Base-by-base conservation (phyloP, 2,113 vertebrate species). In the Sphaerodactylus townsendi region DNA sequence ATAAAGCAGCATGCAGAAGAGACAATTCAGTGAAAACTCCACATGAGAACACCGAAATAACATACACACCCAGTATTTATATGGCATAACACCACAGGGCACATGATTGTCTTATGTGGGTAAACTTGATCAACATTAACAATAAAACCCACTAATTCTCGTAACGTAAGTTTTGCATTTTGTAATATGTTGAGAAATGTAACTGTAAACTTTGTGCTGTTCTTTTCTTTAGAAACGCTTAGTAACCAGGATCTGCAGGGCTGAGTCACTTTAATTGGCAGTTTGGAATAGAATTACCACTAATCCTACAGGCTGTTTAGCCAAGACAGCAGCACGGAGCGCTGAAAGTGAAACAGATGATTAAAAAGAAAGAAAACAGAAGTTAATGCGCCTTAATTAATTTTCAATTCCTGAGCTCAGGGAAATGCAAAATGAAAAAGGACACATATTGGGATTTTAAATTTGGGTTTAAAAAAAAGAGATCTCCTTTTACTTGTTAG, bases 401-500 rank as follows among this genome's bases (percentile, higher is more conserved):
- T 79, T 74, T 66, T 69, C 70, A 28, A 30, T 87, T 79, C 75
- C 77, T 72, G 59, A 73, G 35, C 53, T 46, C 39, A 65, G 77
- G 44, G 70, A 87, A 79, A 66, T 56, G 46, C 46, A 73, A 78
- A 76, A 77, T 79, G 53, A 78, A 74, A 65, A 79, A 79, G 68
- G 37, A 65, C 56, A 46, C 10, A 2, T 17, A 56, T 44, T 73
- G 59, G 17, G 74, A 39, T 56, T 66, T 82, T 72, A 53, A 71
- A 86, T 65, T 78, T 56, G 76, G 48, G 28, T 78, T 82, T 30
- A 23, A 62, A 78, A 66, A 50, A 23, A 56, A 65, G 62, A 77
- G 44, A 44, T 44, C 44, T 50, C 41, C 35, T 78, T 53, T 65
- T 37, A 13, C 50, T 82, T 41, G 73, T 56, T 79, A 72, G 15